Percentiles rank a stretch among this genome's conserved stretches.
Evolutionary conservation across 2,888 invertebrate species (phyloP).

Genomic region (Ormia ochracea): DNA sequence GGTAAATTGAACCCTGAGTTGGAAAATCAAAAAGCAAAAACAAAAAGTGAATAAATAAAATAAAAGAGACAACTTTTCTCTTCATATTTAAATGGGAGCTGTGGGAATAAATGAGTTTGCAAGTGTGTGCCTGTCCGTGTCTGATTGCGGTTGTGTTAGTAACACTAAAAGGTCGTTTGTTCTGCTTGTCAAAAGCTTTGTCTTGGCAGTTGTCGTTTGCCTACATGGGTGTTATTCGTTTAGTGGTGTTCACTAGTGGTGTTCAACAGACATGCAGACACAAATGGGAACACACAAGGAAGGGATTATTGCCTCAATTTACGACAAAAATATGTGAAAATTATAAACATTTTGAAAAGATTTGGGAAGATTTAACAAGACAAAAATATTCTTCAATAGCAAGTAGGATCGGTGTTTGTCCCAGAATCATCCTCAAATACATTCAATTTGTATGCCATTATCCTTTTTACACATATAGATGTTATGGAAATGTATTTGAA

Average conservation of each 20-base stretch:
- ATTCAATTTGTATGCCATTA: too few relatives aligned
- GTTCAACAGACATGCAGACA: not conserved
- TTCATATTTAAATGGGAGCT: not conserved
- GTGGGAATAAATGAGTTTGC: not conserved
- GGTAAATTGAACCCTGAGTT: not conserved
- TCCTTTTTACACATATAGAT: too few relatives aligned
- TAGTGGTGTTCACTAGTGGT: slow-evolving; percentile 14
- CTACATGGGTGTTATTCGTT: not conserved
- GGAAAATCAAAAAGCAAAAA: not conserved
- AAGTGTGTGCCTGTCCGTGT: not conserved
- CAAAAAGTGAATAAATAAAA: not conserved
- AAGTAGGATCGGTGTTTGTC: too few relatives aligned
- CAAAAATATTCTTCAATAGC: not conserved
- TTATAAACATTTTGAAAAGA: slow-evolving; percentile 49
- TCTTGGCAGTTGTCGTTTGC: not conserved
- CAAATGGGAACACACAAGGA: slow-evolving; percentile 13
- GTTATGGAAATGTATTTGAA: too few relatives aligned
- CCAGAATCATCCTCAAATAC: not conserved
- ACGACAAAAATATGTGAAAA: slow-evolving; percentile 44
- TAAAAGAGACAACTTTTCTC: not conserved
- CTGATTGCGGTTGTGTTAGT: not conserved
- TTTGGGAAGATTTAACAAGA: slow-evolving; percentile 40
- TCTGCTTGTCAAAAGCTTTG: slow-evolving; percentile 26
- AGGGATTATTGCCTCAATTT: slow-evolving; percentile 55
- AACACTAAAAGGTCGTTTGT: slow-evolving; percentile 51